Base-by-base conservation (phyloP, 2,888 invertebrate species). In the Harmothoe impar region DNA sequence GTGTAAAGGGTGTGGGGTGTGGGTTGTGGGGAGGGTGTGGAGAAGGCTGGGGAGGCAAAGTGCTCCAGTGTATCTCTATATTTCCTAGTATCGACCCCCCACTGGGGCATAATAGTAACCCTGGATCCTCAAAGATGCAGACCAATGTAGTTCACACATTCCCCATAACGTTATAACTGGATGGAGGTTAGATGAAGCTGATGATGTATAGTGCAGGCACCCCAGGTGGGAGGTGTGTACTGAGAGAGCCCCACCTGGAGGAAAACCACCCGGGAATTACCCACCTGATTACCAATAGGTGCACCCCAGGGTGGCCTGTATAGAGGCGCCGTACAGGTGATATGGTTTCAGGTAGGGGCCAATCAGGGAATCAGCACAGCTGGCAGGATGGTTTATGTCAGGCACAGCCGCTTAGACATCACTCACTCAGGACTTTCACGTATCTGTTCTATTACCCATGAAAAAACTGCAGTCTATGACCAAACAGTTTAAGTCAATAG, bases 201-300 rank as follows among this genome's bases (percentile, higher is more conserved):
- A 29, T 72, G 29, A 29, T 72, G 29, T 72, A 72, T 25, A 25
- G 62, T n/a, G 25, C 29, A 25, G 72, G 72, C 72, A 29, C 72
- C 72, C 62, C 72, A 72, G 72, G 72, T 72, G 31, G 72, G 29
- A 29, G 31, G 17, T 7, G 29, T 1, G 29, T n/a, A 15, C 29
- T 25, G 31, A 25, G 72, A 72, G 62, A 62, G 62, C 23, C 72
- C 72, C 72, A 72, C 72, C 72, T 72, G 72, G 72, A 29, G 25
- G 72, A 72, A 72, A 72, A 72, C 25, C 72, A 72, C 72, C 72
- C 17, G 72, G 25, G 7, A 72, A 72, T 72, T 72, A 72, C 68
- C 68, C 68, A 68, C 68, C 68, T 68, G 68, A 68, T 15, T 68
- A 68, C 20, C 68, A 68, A 68, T 68, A 68, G 68, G 68, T n/a